Evolutionary conservation across 2,888 invertebrate genomes (phyloP), one percentile per base, ranked within the genome.

Genomic region (Synergus gifuensis): DNA sequence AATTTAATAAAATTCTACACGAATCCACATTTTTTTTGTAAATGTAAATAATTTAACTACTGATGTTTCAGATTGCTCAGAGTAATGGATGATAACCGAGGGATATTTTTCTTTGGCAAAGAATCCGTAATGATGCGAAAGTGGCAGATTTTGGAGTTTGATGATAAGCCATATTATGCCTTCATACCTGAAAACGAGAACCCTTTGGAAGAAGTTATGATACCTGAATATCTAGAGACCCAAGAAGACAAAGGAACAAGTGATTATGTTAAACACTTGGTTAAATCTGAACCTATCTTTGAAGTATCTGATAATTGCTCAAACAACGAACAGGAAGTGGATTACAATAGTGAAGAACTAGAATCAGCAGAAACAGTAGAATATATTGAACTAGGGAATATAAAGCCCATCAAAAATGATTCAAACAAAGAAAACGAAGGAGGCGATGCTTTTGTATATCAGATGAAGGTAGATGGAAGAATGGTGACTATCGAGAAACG

Each of bases 101-200:
- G 92, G 46, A 86, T 91, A 78, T 92, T 92, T 84, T 87, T 90
- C 85, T 91, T 88, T 86, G 90, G 90, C 78, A 89, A 89, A 64
- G 90, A 90, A 79, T 90, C 92, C 18, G 86, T 92, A 66, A 87
- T 91, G 14, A 92, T 92, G 92, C 89, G 87, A 78, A 92, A 91
- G 77, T 92, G 92, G 92, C 92, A 92, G 79, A 91, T 92, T 79
- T 85, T 92, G 80, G 92, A 92, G 64, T 92, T 92, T 79, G 91
- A 92, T 77, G 92, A 91, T 16, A 91, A 90, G 18, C 90, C 91
- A 0, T 92, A 91, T 86, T 92, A 92, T 83, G 92, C 91, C 4
- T 92, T 92, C 79, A 87, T 92, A 54, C 91, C 92, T 46, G 90
- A 91, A 81, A 88, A 88, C 67, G 90, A 89, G 22, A 78, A 79